These are phyloP conservation scores for Bombylius major DNA, from an alignment of 2,888 invertebrate species.

Conservation along the genomic window DNA sequence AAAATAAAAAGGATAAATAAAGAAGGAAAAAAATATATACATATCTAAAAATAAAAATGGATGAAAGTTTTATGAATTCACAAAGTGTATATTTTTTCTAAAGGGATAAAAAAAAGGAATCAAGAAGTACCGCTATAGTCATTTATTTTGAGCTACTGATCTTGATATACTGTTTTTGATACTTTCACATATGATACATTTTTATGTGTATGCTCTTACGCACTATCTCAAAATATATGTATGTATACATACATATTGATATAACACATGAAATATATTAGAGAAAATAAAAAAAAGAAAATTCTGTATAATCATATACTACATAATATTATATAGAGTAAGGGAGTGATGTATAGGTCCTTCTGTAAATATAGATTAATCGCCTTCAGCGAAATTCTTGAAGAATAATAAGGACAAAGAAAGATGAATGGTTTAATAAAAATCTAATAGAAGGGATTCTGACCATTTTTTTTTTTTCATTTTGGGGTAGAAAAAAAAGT, in stretches of 20 bases:
- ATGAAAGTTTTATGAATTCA: too few species aligned
- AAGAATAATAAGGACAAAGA: slow-evolving; percentile 16
- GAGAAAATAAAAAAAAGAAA: background rate
- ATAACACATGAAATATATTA: background rate
- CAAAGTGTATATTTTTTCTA: background rate
- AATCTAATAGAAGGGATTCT: slow-evolving; percentile 13
- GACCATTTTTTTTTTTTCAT: background rate
- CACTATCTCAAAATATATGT: too few species aligned
- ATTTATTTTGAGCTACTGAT: slow-evolving; percentile 8
- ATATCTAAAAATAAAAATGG: too few species aligned
- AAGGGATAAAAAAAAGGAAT: slow-evolving; percentile 4
- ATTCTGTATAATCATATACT: background rate
- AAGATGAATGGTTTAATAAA: slow-evolving; percentile 17
- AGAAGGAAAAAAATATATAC: too few species aligned
- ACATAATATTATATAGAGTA: background rate
- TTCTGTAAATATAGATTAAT: slow-evolving; percentile 16
- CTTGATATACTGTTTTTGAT: slow-evolving; percentile 5
- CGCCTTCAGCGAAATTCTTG: slow-evolving; percentile 14
- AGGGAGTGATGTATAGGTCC: slow-evolving; percentile 11
- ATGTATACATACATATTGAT: too few species aligned
- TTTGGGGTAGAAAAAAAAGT: too few species aligned
- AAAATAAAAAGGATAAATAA: too few species aligned
- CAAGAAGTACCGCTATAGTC: slow-evolving; percentile 2
- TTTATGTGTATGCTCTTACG: background rate
- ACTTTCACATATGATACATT: slow-evolving; percentile 1